These are phyloP conservation scores for Apis florea DNA, from an alignment of 1,140 invertebrate species.

Conservation along the genomic window DNA sequence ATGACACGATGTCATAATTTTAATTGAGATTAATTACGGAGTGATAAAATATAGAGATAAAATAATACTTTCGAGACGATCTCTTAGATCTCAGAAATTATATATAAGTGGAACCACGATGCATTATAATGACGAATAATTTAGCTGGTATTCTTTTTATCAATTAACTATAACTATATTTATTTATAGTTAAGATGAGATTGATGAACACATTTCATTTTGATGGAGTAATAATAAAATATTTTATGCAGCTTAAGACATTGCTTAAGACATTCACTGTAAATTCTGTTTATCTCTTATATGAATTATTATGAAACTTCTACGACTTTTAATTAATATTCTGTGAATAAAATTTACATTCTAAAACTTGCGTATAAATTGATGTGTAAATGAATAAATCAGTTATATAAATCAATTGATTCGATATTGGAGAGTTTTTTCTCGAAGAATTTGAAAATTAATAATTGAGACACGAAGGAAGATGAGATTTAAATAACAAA, in stretches of 20 bases:
- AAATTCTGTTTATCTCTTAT: not conserved
- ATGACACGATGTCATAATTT: not conserved
- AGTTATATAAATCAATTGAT: no score
- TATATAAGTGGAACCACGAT: not conserved
- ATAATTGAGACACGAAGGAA: no score
- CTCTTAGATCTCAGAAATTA: not conserved
- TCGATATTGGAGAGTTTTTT: no score
- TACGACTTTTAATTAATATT: not conserved
- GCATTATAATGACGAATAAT: slow-evolving; percentile 11
- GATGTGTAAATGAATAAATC: no score
- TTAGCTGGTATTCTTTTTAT: not conserved
- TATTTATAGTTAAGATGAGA: not conserved
- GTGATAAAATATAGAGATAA: not conserved
- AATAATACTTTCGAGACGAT: not conserved
- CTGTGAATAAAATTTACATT: no score
- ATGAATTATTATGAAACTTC: not conserved
- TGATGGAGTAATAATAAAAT: not conserved
- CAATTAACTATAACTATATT: not conserved
- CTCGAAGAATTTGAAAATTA: no score
- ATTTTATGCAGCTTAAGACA: no score
- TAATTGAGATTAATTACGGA: not conserved
- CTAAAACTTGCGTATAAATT: no score
- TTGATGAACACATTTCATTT: not conserved
- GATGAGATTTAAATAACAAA: no score
- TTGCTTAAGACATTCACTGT: not conserved